These are phyloP conservation scores for Drosophila repletoides DNA, from an alignment of 1,140 invertebrate genomes.

Conservation along the genomic window DNA sequence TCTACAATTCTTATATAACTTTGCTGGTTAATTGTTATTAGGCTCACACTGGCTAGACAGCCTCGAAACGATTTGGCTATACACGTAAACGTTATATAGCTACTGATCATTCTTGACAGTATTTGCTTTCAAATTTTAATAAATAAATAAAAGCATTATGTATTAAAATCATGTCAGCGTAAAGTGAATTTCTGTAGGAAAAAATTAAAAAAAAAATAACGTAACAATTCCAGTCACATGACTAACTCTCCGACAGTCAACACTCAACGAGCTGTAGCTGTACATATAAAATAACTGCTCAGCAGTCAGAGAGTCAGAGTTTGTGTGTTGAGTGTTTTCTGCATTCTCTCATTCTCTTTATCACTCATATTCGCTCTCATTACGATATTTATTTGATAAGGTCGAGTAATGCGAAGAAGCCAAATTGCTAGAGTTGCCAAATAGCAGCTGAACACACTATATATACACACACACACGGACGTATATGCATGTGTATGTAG, in stretches of 20 bases:
- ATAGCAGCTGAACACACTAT: constrained; percentile 11
- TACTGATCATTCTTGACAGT: not conserved
- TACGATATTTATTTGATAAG: constrained; percentile 61
- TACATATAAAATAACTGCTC: constrained; percentile 29
- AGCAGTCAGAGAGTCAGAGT: constrained; percentile 19
- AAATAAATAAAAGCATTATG: too few species aligned
- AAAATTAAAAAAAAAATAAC: constrained; percentile 21
- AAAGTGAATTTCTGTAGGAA: constrained; percentile 14
- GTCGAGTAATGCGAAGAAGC: constrained; percentile 35
- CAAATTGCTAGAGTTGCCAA: constrained; percentile 34
- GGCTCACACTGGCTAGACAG: constrained; percentile 4
- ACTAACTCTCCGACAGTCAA: constrained; percentile 11
- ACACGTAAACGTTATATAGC: not conserved
- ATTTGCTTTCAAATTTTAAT: constrained; percentile 8
- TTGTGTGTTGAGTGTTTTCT: constrained; percentile 23
- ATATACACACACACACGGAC: not conserved
- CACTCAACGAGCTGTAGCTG: constrained; percentile 13
- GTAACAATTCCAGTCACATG: constrained; percentile 67
- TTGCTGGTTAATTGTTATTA: not conserved
- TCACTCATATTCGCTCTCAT: constrained; percentile 15
- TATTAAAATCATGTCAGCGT: not conserved
- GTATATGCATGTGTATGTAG: not conserved
- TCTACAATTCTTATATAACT: not conserved
- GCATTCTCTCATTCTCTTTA: not conserved
- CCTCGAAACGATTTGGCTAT: constrained; percentile 1